Base-by-base conservation (phyloP, 2,888 invertebrate genomes). In the Microchrysa polita region DNA sequence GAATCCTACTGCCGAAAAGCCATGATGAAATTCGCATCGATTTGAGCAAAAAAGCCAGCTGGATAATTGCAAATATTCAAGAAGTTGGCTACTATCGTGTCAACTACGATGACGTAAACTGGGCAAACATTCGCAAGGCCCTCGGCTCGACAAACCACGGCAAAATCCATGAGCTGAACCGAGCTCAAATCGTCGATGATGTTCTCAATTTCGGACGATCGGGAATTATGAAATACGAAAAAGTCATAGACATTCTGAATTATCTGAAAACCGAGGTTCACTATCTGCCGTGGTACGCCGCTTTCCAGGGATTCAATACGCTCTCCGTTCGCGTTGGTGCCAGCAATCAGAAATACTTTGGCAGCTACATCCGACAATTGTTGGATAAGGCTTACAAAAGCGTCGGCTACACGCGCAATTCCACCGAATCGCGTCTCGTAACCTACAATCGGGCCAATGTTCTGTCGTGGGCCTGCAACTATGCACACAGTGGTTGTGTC, bases 131-230 rank as follows among this genome's bases (percentile, higher is more conserved):
- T 53, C 81, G 82, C 1, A 73, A 82, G 1, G 87, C 86, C 34
- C 80, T 89, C 9, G 83, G 84, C n/a, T 83, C 52, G 5, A 34
- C 86, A 23, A 77, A 83, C 18, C 86, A 87, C 44, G 75, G 77
- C 0, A 81, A 73, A 0, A 91, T 94, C 69, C 87, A 91, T 77
- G 87, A 88, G 57, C 82, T 90, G 14, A 93, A 93, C 82, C 87
- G 91, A 78, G 94, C 93, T 2, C 93, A 95, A 84, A 87, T 92
- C 23, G 88, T 96, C 12, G 92, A 96, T 79, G 96, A 97, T 82
- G 87, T 91, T 1, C 87, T 93, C 78, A 90, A 90, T 82, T 87
- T 92, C 74, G 93, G 93, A n/a, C 87, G 91, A 63, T 88, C 90
- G n/a, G 88, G 89, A 1, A 79, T 87, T 22, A 84, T 92, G 76